These are phyloP conservation scores for Eutrigla gurnardus DNA, from an alignment of 2,797 vertebrate genomes.

Conservation along the genomic window DNA sequence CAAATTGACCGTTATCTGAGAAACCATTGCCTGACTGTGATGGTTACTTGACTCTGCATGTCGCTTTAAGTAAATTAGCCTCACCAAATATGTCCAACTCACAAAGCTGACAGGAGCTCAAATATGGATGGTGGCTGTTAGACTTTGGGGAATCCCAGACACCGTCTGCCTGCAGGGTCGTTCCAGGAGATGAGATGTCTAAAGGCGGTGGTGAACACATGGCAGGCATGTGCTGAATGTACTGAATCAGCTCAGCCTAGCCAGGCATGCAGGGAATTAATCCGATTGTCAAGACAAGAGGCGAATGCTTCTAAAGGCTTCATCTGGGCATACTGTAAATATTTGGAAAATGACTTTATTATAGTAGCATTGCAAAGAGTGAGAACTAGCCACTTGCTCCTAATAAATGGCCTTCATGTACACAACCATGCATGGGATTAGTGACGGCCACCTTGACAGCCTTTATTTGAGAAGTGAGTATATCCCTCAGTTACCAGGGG, in stretches of 20 bases:
- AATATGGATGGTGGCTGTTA: slow-evolving; percentile 20
- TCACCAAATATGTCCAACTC: slow-evolving; percentile 11
- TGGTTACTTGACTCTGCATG: not conserved
- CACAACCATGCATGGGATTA: not conserved
- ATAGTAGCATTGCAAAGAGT: not conserved
- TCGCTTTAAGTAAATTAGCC: slow-evolving; percentile 10
- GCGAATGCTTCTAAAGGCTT: slow-evolving; percentile 8
- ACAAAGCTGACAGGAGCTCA: slow-evolving; percentile 23
- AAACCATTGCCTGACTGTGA: slow-evolving; percentile 18
- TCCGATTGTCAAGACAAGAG: slow-evolving; percentile 16
- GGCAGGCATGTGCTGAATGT: slow-evolving; percentile 60
- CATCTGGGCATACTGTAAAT: not conserved
- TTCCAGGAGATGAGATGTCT: slow-evolving; percentile 52
- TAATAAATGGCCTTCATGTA: not conserved
- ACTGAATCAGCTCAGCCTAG: slow-evolving; percentile 37
- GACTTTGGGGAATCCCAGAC: slow-evolving; percentile 44
- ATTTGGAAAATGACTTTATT: not conserved
- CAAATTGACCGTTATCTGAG: not conserved
- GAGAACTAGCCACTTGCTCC: not conserved
- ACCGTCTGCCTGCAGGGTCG: slow-evolving; percentile 19
- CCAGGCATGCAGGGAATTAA: slow-evolving; percentile 24
- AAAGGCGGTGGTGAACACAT: slow-evolving; percentile 28
- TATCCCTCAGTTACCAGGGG: slow-evolving; percentile 10
- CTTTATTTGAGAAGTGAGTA: slow-evolving; percentile 31
- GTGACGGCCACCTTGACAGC: not conserved